These are phyloP conservation scores for Matsumyia berberina DNA, from an alignment of 2,888 invertebrate species.

Conservation along the genomic window DNA sequence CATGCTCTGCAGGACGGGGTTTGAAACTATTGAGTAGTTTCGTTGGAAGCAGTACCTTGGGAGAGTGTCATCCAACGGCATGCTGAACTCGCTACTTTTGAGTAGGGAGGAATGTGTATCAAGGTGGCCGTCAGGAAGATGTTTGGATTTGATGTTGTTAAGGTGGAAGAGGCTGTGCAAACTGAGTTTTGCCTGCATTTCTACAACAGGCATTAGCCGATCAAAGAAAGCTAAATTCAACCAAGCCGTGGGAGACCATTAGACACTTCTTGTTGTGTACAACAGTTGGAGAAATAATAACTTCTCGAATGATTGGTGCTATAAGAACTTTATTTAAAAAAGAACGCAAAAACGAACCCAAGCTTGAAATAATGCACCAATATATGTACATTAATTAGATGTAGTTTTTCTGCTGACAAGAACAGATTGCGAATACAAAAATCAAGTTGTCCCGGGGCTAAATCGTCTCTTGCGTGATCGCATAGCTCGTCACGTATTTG, in stretches of 20 bases:
- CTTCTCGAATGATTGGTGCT: conserved; percentile 99
- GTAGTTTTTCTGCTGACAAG: conserved; percentile 98
- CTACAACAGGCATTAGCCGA: conserved; percentile 98
- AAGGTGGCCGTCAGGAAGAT: no score
- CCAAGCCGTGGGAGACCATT: conserved; percentile 98
- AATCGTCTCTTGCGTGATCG: no score
- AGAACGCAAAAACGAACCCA: conserved; percentile 98
- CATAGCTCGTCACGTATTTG: no score
- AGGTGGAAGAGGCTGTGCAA: no score
- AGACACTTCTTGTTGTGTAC: conserved; percentile 98
- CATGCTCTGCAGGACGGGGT: no score
- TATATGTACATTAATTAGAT: conserved; percentile 97
- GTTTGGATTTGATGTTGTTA: no score
- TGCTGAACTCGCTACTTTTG: no score
- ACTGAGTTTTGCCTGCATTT: no score
- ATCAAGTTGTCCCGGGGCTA: conserved; percentile 99
- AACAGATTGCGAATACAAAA: conserved; percentile 98
- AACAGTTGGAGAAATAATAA: conserved; percentile 99
- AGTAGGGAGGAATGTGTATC: no score
- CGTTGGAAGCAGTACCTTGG: no score
- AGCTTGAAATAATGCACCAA: conserved; percentile 98
- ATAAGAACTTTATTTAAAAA: conserved; percentile 99
- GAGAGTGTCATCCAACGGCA: no score
- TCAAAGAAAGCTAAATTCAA: conserved; percentile 99
- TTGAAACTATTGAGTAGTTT: no score